Evolutionary conservation across 92 coral and sea anemone genomes (phyloP), one percentile per base, ranked within the genome.

Genomic region (Plumapathes pennacea): DNA sequence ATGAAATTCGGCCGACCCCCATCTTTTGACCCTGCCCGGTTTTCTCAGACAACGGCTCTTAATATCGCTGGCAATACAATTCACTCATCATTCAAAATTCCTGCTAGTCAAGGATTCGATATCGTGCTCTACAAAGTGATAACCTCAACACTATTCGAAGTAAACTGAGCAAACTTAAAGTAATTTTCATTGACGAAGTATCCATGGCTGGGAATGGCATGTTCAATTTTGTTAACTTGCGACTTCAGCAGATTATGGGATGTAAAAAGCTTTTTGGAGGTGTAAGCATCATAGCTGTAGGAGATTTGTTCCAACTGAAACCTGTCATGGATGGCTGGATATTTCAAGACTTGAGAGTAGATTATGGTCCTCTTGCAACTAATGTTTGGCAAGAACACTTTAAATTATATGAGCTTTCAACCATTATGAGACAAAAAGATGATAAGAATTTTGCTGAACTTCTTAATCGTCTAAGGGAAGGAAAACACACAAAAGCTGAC

Each of bases 341-440:
- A 36, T 69, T 69, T 60, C 52, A 71, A 50, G 25, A 19, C 4
- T 3, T 13, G 12, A 72, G 60, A 10, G 50, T 32, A 5, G 43
- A 10, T 29, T 72, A 72, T 33, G 17, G 51, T 61, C 21, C 64
- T 37, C 41, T 72, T 18, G 80, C 80, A 19, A 42, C 71, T 17
- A 71, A 60, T 44, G 47, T 60, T n/a, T 71, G 71, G 71, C 32
- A 71, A 51, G 53, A 60, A 50, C 32, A 60, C 51, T 71, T 71
- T 37, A 7, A 11, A 5, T 46, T 72, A 46, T 72, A 24, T 50
- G 72, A 61, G 25, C 54, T 61, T 2, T 33, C 69, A 15, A 37
- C 57, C 34, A 59, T 58, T 20, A 58, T 70, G 69, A 32, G 44
- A 14, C 77, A 59, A 57, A 70, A 70, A 31, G 69, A 70, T 19